Base-by-base conservation (phyloP, 2,888 invertebrate species). In the Choristoneura rosaceana region DNA sequence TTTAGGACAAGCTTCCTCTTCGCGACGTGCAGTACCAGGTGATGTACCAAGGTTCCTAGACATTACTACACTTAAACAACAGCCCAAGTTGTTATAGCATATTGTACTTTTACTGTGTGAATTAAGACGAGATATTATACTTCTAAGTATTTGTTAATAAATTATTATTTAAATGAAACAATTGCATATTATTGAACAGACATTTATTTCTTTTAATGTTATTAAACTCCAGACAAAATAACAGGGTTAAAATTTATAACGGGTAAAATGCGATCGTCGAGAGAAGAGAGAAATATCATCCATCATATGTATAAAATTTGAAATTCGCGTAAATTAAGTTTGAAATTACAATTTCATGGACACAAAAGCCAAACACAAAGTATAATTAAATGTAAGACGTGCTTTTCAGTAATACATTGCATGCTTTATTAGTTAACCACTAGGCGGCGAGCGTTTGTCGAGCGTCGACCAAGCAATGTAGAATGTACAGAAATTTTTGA, bases 61-160 rank as follows among this genome's bases (percentile, higher is more conserved):
- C 84, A 95, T 96, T 74, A 96, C 96, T 59, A 95, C 96, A 62
- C 90, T 96, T 66, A 96, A 96, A 84, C 95, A 95, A 79, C 96
- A 96, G 85, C 96, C 96, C 0, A 96, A 96, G 88, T 91, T 96
- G 74, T 89, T 96, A 80, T 92, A 81, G 82, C 45, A 47, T 55
- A 62, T 62, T 70, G 45, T 69, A 58, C n/a, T 52, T 71, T 50
- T 45, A 71, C 52, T 47, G 41, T 60, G 45, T 69, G 64, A 64
- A 66, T 74, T 76, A 68, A 71, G 75, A 70, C 68, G 61, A 68
- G 15, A 3, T 25, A 59, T 74, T 25, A 59, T 74, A 64, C 55
- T 64, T 33, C 63, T 69, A 55, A 58, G 73, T 61, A 69, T 73
- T 74, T 70, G 55, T 69, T 50, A 71, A 59, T 47, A 66, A 38